A percentile compares a stretch with the other conserved stretches of the same genome.
These are phyloP conservation scores for Riptortus pedestris DNA, from an alignment of 1,140 invertebrate genomes.

Conservation along the genomic window DNA sequence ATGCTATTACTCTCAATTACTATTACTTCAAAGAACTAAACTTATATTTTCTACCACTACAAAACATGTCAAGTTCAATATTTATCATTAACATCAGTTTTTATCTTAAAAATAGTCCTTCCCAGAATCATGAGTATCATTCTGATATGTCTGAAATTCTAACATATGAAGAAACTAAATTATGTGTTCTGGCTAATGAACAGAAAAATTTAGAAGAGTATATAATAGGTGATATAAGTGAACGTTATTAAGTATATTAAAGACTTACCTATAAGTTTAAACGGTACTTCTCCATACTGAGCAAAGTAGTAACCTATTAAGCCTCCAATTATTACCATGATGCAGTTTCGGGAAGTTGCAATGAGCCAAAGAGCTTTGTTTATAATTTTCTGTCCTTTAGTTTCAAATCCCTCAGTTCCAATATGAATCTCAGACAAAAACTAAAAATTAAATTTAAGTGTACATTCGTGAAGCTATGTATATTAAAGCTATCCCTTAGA, in stretches of 20 bases:
- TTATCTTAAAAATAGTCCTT: too few relatives aligned
- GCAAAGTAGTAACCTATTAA: slow-evolving; percentile 33
- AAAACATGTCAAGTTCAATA: too few relatives aligned
- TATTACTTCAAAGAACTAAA: too few relatives aligned
- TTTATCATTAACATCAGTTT: too few relatives aligned
- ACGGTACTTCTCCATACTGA: slow-evolving; percentile 38
- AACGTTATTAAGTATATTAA: too few relatives aligned
- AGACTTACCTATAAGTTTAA: slow-evolving; percentile 50
- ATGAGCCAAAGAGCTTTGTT: slow-evolving; percentile 44
- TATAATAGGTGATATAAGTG: too few relatives aligned
- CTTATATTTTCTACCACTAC: too few relatives aligned
- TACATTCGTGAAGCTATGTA: too few relatives aligned
- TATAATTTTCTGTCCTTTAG: slow-evolving; percentile 37
- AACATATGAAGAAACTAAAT: too few relatives aligned
- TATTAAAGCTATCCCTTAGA: not conserved
- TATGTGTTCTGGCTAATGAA: slow-evolving; percentile 42
- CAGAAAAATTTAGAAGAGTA: slow-evolving; percentile 19
- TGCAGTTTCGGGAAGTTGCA: slow-evolving; percentile 42
- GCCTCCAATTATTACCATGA: slow-evolving; percentile 40
- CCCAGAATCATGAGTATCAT: too few relatives aligned
- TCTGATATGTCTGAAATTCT: too few relatives aligned
- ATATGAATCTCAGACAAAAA: slow-evolving; percentile 46
- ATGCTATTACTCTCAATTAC: too few relatives aligned
- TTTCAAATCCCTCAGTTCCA: slow-evolving; percentile 42
- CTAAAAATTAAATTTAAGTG: slow-evolving; percentile 42